Evolutionary conservation across 37 sponge, comb jelly and placozoan genomes (phyloP), one percentile per base, ranked within the genome.

Genomic region (Aphrocallistes beatrix): DNA sequence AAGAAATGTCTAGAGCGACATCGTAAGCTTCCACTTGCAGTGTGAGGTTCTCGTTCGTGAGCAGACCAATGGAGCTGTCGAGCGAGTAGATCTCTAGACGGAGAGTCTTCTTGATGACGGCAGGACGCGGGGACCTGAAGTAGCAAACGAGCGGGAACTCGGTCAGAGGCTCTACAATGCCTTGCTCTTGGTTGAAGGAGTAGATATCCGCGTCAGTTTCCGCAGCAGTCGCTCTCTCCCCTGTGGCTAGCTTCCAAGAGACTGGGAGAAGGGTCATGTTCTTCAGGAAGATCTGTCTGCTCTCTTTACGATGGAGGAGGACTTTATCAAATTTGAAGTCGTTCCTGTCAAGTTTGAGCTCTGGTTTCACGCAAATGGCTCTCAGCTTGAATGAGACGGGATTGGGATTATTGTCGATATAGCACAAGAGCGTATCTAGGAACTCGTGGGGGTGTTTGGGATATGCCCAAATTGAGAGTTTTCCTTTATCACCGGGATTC

Each of bases 21-120:
- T 98, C 99, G 49, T 98, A 98, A 0, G 96, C 96, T 51, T 98
- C 99, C 37, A 93, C 96, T 8, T 89, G 85, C 30, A 98, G 83
- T 36, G 86, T 85, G 1, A 98, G 87, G 36, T 86, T 86, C 86
- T 95, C 96, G 17, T 85, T 84, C 17, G 95, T 90, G 88, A 98
- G 91, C 83, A 95, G 86, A 9, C 97, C 97, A 91, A 97, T 91
- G 34, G 89, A 89, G 85, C 93, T 88, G 75, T 94, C 94, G 60
- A 93, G 30, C 0, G 37, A 39, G 36, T 38, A 39, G 69, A 94
- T 94, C 86, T 98, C 96, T 50, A 98, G 60, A 48, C 93, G 94
- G 38, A 95, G 84, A 34, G 90, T 86, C 51, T 91, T 93, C 87
- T 95, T 98, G 75, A 81, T 85, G 42, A 38, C 87, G 86, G 85